A percentile compares a stretch with the other conserved stretches of the same genome.
phyloP scores from a whole-genome alignment of 2,888 invertebrate species.

The Yponomeuta malinellus region DNA sequence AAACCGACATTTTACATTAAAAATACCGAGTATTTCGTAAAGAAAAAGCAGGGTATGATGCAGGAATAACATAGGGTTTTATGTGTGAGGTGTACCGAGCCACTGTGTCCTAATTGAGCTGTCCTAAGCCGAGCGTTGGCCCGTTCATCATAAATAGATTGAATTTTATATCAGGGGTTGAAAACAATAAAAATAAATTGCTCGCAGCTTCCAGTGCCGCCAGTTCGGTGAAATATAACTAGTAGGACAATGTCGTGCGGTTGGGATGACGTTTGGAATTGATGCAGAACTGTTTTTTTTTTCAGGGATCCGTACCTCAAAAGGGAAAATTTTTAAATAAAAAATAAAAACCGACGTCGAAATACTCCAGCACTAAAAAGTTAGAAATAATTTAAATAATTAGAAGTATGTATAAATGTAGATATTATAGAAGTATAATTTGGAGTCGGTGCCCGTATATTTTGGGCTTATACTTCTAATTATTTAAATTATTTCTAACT shows the following conservation, averaged over 20 bases:
- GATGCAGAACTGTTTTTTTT: neutral
- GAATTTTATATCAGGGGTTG: slow-evolving; percentile 54
- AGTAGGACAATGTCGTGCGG: neutral
- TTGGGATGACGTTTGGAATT: neutral
- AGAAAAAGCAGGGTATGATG: neutral
- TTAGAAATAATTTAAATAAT: too few relatives aligned
- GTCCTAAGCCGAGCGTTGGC: slow-evolving; percentile 38
- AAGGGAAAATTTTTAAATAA: too few relatives aligned
- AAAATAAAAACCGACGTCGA: too few relatives aligned
- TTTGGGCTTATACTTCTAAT: too few relatives aligned
- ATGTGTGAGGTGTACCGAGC: neutral
- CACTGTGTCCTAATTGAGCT: slow-evolving; percentile 19
- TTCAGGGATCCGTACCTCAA: neutral
- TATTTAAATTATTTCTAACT: too few relatives aligned
- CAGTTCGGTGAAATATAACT: slow-evolving; percentile 53
- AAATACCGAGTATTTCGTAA: neutral
- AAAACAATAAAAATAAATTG: slow-evolving; percentile 60
- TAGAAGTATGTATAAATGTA: too few relatives aligned
- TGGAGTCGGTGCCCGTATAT: too few relatives aligned
- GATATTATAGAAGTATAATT: too few relatives aligned
- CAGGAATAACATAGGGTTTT: neutral
- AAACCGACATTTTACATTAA: neutral
- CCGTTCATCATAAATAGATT: slow-evolving; percentile 61
- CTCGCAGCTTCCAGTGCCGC: slow-evolving; percentile 46
- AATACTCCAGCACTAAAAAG: too few relatives aligned